phyloP scores from a whole-genome alignment of 1,140 invertebrate genomes.

The Trypoxylus dichotomus region DNA sequence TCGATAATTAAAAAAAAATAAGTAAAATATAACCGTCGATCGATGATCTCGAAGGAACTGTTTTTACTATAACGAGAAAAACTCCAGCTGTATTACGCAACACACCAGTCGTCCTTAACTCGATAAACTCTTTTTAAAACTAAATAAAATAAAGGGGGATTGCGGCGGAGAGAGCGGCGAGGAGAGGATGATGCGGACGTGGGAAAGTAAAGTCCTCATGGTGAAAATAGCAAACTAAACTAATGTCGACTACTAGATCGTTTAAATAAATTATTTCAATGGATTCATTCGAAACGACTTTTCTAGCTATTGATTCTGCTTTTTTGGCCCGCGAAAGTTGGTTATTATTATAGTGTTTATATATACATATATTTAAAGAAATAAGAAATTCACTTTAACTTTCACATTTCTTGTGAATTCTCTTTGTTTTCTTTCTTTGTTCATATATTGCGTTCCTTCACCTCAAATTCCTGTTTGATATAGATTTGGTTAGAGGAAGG shows the following conservation, averaged over 20 bases:
- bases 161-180: background rate
- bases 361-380: conserved; percentile 25
- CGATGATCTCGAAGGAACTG: background rate
- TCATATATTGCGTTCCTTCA: background rate
- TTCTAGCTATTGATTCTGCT: conserved; percentile 21
- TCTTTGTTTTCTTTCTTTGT: background rate
- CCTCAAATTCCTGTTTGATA: background rate
- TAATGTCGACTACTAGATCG: conserved; percentile 8
- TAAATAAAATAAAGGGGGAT: background rate
- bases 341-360: conserved; percentile 25
- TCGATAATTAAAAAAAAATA: background rate
- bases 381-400: conserved; percentile 5
- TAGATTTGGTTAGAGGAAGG: too few relatives aligned
- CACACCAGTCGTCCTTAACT: background rate
- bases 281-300: conserved; percentile 17
- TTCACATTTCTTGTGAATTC: conserved; percentile 5
- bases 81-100: background rate
- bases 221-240: conserved; percentile 10
- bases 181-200: background rate
- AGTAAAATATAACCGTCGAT: too few relatives aligned
- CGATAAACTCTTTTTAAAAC: background rate
- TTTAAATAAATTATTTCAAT: conserved; percentile 25
- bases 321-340: conserved; percentile 18
- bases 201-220: background rate
- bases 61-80: background rate